phyloP scores from a whole-genome alignment of 2,888 invertebrate species.

The Ichneumoninae sp. region DNA sequence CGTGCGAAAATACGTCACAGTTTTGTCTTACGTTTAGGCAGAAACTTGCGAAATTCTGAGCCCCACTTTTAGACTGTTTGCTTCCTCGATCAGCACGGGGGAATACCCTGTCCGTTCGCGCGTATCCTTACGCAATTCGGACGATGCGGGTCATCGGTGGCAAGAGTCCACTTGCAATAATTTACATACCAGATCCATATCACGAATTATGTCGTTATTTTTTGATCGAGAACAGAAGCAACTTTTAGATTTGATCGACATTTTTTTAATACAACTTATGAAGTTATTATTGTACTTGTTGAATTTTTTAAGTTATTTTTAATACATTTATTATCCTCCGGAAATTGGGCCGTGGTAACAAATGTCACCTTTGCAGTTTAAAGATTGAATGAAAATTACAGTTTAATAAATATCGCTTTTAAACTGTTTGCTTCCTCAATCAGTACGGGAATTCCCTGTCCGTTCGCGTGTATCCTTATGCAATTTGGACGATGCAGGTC shows the following conservation, averaged over 20 bases:
- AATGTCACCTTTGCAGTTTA: background rate
- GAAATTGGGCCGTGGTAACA: background rate
- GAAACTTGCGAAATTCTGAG: slow-evolving; percentile 46
- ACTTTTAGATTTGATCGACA: background rate
- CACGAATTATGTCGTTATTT: slow-evolving; percentile 30
- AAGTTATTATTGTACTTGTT: background rate
- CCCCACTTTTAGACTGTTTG: slow-evolving; percentile 50
- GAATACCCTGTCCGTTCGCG: slow-evolving; percentile 31
- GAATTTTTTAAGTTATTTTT: background rate
- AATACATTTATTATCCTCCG: background rate
- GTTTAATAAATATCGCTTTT: slow-evolving; percentile 31
- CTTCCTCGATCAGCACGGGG: slow-evolving; percentile 17
- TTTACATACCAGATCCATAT: slow-evolving; percentile 37
- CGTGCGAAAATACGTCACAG: slow-evolving; percentile 16
- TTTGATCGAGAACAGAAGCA: background rate
- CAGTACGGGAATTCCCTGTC: slow-evolving; percentile 33
- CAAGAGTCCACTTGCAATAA: slow-evolving; percentile 3
- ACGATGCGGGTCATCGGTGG: background rate
- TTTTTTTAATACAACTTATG: background rate
- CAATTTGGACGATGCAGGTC: slow-evolving; percentile 12
- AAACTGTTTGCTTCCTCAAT: slow-evolving; percentile 23
- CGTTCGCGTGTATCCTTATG: slow-evolving; percentile 33
- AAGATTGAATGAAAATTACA: too few relatives aligned
- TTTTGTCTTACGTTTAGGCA: slow-evolving; percentile 14
- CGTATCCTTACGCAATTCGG: slow-evolving; percentile 44